Evolutionary conservation across 2,797 vertebrate genomes (phyloP), one percentile per base, ranked within the genome.

Genomic region (Eulemur rubriventer): DNA sequence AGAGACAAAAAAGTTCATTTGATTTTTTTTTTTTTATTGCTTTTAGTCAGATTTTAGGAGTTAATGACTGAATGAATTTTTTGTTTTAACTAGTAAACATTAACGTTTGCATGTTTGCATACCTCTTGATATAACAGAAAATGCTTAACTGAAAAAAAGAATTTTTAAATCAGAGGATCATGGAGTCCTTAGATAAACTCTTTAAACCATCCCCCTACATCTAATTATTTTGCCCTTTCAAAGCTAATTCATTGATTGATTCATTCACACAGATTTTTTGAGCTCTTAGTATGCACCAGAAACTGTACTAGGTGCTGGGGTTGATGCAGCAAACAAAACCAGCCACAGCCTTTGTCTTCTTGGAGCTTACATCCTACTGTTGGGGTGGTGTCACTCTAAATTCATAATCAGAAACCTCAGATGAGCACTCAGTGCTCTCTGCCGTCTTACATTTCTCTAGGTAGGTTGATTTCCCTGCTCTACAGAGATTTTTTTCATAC

Each of bases 141-240:
- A 65, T 83, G 75, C 4, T 59, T 72, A 41, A 85, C 13, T 75
- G 16, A 67, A 67, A 84, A 84, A 85, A 79, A 79, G 7, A 76
- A 33, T 61, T 73, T 69, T 79, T 76, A 69, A 70, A 88, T 55
- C 55, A 70, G 4, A 75, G 13, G 22, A 33, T 92, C 1, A 12
- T 86, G 50, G 67, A 92, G 48, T 52, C 26, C 18, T 89, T 94
- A 78, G 48, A 18, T 22, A 35, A 92, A 4, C 18, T 6, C 48
- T 86, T 76, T 41, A 61, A 67, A 17, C 24, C 48, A 33, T 48
- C 92, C 33, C 43, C 11, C 22, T 33, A 22, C 24, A 76, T 57
- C 65, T 61, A 78, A 50, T 73, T 96, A 59, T 67, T 95, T 96
- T 89, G 28, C 33, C 22, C 46, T 86, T 92, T 93, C 61, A 94